Base-by-base conservation (phyloP, 2,113 vertebrate species). In the Takifugu bimaculatus region DNA sequence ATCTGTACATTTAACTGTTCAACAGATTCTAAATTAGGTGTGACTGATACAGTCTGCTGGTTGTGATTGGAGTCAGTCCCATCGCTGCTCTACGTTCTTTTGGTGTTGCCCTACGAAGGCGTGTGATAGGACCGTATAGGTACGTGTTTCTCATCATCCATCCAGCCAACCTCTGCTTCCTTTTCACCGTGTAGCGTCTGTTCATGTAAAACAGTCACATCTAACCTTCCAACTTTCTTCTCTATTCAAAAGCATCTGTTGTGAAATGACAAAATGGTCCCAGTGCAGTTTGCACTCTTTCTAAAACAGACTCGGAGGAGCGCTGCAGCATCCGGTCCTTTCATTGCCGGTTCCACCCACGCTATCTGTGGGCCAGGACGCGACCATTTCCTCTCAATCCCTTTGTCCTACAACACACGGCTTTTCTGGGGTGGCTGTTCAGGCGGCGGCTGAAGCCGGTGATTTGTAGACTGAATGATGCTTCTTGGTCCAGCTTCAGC, bases 251-350 rank as follows among this genome's bases (percentile, higher is more conserved):
- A 72, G 63, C 55, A 54, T 59, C 68, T 84, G 74, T 42, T 3
- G 5, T 78, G 64, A 82, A 72, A 75, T 70, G 78, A 82, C 78
- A 76, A 79, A 75, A 54, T 47, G 47, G 44, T 29, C 45, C 57
- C 59, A 79, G 32, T 39, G 60, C 70, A 79, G 79, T 81, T 83
- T 60, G 67, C 62, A 67, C 49, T 72, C 75, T 72, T 77, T 83
- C 65, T 77, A 60, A 68, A 78, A 54, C 48, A 11, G 70, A 63
- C 58, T 79, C 81, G 63, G 69, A 74, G 67, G 75, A 81, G 80
- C 60, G 61, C 55, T 56, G 68, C 60, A 48, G 77, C 79, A 74
- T 86, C 80, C 82, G 82, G 79, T 81, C 76, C 60, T 67, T 63
- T 57, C 60, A 13, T 47, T 29, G 68, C 60, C 63, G 66, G 70